A percentile compares a stretch with the other conserved stretches of the same genome.
Evolutionary conservation across 2,113 vertebrate genomes (phyloP).

Genomic region (Hylia prasina): DNA sequence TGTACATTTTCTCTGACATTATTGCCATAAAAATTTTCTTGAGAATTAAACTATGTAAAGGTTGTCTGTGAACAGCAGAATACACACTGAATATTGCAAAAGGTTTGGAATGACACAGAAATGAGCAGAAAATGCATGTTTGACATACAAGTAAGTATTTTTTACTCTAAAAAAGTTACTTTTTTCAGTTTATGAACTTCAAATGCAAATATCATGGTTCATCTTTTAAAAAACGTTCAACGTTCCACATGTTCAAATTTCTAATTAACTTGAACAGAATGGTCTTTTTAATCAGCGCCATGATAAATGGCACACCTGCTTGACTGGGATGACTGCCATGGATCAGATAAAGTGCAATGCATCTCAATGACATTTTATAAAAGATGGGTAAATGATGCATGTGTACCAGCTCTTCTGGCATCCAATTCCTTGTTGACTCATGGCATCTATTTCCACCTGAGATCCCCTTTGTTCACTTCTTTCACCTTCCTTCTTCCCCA

Average conservation of each 20-base stretch:
- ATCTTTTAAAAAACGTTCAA: background rate
- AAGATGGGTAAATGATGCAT: conserved; percentile 19
- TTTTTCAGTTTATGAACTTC: background rate
- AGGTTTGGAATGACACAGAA: background rate
- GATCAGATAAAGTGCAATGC: conserved; percentile 27
- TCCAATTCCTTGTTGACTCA: background rate
- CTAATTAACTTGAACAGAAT: conserved; percentile 24
- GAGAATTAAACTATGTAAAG: background rate
- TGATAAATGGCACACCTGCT: conserved; percentile 59
- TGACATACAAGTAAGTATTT: background rate
- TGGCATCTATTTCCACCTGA: background rate
- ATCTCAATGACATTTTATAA: conserved; percentile 21
- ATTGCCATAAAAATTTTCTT: background rate
- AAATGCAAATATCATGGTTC: background rate
- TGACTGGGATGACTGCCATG: conserved; percentile 48
- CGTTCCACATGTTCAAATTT: background rate
- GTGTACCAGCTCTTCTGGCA: background rate
- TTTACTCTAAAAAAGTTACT: background rate
- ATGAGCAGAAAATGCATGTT: background rate
- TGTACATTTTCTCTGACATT: background rate
- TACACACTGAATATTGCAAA: background rate
- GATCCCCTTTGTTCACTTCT: background rate
- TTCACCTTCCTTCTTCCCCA: background rate
- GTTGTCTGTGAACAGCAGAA: background rate
- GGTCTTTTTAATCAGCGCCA: background rate